phyloP scores from a whole-genome alignment of 2,797 vertebrate genomes.

The Pipistrellus nathusii region DNA sequence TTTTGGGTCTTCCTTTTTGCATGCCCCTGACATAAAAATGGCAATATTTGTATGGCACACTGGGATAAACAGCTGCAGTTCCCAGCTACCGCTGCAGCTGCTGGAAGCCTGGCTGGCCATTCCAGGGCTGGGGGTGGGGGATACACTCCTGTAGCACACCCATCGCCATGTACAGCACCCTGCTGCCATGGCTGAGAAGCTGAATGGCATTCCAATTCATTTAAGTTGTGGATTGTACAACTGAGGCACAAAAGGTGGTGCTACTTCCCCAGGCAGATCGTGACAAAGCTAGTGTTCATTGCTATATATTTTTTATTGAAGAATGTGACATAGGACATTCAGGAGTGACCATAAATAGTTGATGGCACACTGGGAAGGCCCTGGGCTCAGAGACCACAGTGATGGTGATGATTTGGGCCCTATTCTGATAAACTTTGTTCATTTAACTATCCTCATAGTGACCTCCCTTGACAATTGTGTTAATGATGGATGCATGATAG shows the following conservation, averaged over 20 bases:
- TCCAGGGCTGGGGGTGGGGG: too few species aligned
- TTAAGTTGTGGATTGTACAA: too few species aligned
- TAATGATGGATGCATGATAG: neutral
- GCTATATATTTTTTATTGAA: neutral
- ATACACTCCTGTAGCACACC: neutral
- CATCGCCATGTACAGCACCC: neutral
- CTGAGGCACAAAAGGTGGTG: neutral
- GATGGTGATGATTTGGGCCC: neutral
- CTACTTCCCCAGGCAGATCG: neutral
- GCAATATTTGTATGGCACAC: neutral
- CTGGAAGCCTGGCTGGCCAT: too few species aligned
- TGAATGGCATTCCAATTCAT: neutral
- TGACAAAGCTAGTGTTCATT: rapidly evolving
- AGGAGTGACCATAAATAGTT: neutral
- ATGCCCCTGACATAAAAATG: neutral
- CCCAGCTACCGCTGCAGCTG: rapidly evolving
- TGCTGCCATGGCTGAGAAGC: neutral
- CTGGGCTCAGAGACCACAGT: neutral
- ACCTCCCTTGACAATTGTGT: neutral
- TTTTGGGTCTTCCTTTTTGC: neutral
- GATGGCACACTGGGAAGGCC: neutral
- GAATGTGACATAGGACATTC: neutral
- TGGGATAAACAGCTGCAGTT: neutral
- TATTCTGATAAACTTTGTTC: neutral
- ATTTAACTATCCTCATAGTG: neutral